Base-by-base conservation (phyloP, 2,113 vertebrate species). In the Neoarius graeffei region DNA sequence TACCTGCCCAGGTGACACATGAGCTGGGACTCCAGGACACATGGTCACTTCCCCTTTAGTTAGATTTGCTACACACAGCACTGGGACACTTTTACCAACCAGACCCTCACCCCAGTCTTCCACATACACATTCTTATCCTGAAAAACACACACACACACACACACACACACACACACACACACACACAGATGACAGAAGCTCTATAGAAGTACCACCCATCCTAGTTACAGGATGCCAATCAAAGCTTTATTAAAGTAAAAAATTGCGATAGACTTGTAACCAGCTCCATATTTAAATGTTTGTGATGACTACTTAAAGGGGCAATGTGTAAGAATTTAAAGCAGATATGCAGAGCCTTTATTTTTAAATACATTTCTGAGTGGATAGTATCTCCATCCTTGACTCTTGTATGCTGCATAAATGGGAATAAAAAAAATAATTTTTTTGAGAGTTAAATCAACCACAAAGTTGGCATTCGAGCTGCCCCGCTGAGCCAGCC, bases 21-120 rank as follows among this genome's bases (percentile, higher is more conserved):
- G 89, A 5, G 69, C n/a, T 1, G 93, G 94, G 48, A 95, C 85
- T 0, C 93, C 94, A 91, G 92, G 87, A 79, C 94, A 54, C 50
- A 95, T 85, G 0, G n/a, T 88, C 23, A 94, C 89, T 0, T 27
- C 0, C 2, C 94, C 93, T 5, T 50, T 92, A 83, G 87, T 89
- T 60, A 96, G 85, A 59, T 94, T 92, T 84, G 93, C 93, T 85
- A 93, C 91, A 89, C 94, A 96, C 30, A 96, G 71, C 27, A 93
- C 94, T 0, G 96, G 94, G 71, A 86, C 50, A n/a, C 94, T 95
- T 91, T 91, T 95, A 86, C 90, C 89, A 86, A 91, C 88, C 86
- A 96, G 91, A 57, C 91, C 93, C 86, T 96, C 96, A 0, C 96
- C 96, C 96, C 96, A 96, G 91, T 96, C 95, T 67, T 96, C 96